Conservation (phyloP, 2,888 invertebrate genomes). For the Argyresthia goedartella region DNA sequence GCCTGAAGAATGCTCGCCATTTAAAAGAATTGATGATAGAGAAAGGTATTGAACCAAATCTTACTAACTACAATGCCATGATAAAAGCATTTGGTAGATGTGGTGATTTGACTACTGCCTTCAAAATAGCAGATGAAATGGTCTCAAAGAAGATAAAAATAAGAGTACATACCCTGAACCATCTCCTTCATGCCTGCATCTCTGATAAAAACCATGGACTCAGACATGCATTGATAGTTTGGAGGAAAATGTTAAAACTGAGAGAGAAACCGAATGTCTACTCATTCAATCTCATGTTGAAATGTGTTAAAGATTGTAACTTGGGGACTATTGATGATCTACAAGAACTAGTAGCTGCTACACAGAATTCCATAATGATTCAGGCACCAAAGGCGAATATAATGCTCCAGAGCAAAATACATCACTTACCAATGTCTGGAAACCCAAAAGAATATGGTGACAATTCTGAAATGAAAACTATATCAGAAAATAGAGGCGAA, state of each 20-base stretch:
- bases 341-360: conserved; percentile 52
- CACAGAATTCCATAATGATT: conserved; percentile 30
- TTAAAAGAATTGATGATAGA: conserved; percentile 78
- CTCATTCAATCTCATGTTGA: conserved; percentile 85
- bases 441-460: not conserved
- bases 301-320: conserved; percentile 85
- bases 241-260: conserved; percentile 82
- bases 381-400: not conserved
- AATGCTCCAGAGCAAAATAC: not conserved
- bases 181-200: conserved; percentile 87
- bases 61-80: conserved; percentile 87
- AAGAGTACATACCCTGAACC: conserved; percentile 79
- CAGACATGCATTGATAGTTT: conserved; percentile 84
- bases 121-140: conserved; percentile 89
- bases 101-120: conserved; percentile 83
- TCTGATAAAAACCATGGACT: conserved; percentile 84
- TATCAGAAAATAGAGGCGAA: not conserved
- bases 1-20: conserved; percentile 75
- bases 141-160: conserved; percentile 71
- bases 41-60: conserved; percentile 77
- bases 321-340: conserved; percentile 76
- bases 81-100: conserved; percentile 92
- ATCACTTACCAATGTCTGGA: not conserved
- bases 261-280: conserved; percentile 77
- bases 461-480: not conserved